Conservation (phyloP, 1,140 invertebrate genomes). For the Idris sp. region DNA sequence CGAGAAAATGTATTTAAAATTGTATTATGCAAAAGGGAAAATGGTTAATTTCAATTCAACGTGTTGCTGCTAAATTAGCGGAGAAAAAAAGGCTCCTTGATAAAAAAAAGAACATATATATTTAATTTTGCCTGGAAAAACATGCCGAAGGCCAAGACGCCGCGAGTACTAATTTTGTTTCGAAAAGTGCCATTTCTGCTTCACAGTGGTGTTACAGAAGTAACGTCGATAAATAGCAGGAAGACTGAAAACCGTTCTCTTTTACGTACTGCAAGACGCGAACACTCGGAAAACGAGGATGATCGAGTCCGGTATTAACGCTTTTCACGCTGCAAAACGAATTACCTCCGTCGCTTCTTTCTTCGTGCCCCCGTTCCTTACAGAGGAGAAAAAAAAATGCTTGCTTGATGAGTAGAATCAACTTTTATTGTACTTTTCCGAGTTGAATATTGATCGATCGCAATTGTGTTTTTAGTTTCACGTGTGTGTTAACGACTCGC, state of each 20-base stretch:
- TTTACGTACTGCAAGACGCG: slow-evolving; percentile 22
- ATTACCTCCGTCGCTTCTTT: slow-evolving; percentile 59
- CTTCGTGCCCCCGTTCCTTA: slow-evolving; percentile 46
- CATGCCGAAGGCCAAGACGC: slow-evolving; percentile 19
- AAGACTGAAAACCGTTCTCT: slow-evolving; percentile 53
- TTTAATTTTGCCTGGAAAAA: slow-evolving; percentile 26
- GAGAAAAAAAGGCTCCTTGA: too few relatives aligned
- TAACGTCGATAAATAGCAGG: slow-evolving; percentile 51
- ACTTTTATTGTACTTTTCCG: slow-evolving; percentile 43
- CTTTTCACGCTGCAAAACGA: slow-evolving; percentile 61
- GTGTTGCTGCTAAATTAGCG: too few relatives aligned
- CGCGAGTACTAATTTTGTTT: slow-evolving; percentile 45
- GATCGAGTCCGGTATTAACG: slow-evolving; percentile 57
- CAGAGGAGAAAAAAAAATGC: slow-evolving; percentile 44
- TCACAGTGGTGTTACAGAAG: slow-evolving; percentile 20
- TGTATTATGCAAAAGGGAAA: too few relatives aligned
- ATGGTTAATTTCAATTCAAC: too few relatives aligned
- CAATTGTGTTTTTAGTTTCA: slow-evolving; percentile 49
- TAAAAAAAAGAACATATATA: too few relatives aligned
- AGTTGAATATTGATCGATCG: slow-evolving; percentile 42
- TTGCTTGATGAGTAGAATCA: slow-evolving; percentile 16
- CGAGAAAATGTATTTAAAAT: too few relatives aligned
- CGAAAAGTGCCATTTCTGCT: slow-evolving; percentile 45
- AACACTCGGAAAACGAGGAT: slow-evolving; percentile 4
- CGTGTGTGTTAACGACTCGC: slow-evolving; percentile 32